phyloP scores from a whole-genome alignment of 2,888 invertebrate genomes.

The Noctua fimbriata region DNA sequence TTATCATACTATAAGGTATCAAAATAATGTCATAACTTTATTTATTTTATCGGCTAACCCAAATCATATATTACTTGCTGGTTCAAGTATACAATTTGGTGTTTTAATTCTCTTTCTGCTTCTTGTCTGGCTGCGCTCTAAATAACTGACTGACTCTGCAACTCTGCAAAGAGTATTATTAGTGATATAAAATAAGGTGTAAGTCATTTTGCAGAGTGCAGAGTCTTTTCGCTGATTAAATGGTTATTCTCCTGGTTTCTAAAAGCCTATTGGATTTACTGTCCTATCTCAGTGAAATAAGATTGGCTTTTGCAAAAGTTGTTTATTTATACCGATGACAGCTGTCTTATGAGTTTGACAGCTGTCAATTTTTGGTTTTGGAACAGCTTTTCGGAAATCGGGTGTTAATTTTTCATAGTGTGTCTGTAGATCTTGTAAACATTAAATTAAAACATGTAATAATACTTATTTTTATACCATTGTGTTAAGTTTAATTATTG shows the following conservation, averaged over 20 bases:
- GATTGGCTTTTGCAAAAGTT: slow-evolving; percentile 2
- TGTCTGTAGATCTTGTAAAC: slow-evolving; percentile 37
- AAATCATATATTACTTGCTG: slow-evolving; percentile 11
- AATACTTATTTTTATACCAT: slow-evolving; percentile 38
- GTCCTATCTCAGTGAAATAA: too few species aligned
- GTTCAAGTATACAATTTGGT: slow-evolving; percentile 9
- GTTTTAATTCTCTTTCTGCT: not conserved
- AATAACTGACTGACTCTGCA: slow-evolving; percentile 6
- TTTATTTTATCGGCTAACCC: not conserved
- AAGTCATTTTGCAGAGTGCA: slow-evolving; percentile 54
- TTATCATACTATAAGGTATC: not conserved
- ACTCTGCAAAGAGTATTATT: slow-evolving; percentile 59
- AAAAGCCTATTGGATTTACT: not conserved
- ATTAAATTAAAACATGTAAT: slow-evolving; percentile 20
- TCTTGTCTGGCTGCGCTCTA: slow-evolving; percentile 24
- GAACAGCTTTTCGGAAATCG: slow-evolving; percentile 4
- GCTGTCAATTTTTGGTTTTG: slow-evolving; percentile 18
- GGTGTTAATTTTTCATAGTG: not conserved
- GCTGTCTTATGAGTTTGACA: not conserved
- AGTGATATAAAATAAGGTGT: slow-evolving; percentile 35
- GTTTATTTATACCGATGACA: not conserved
- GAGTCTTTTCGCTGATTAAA: not conserved
- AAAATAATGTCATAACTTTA: not conserved
- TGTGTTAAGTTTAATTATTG: slow-evolving; percentile 12
- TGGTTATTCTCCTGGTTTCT: slow-evolving; percentile 6